These are phyloP conservation scores for Sarcophilus harrisii DNA, from an alignment of 2,797 vertebrate species.

Conservation along the genomic window DNA sequence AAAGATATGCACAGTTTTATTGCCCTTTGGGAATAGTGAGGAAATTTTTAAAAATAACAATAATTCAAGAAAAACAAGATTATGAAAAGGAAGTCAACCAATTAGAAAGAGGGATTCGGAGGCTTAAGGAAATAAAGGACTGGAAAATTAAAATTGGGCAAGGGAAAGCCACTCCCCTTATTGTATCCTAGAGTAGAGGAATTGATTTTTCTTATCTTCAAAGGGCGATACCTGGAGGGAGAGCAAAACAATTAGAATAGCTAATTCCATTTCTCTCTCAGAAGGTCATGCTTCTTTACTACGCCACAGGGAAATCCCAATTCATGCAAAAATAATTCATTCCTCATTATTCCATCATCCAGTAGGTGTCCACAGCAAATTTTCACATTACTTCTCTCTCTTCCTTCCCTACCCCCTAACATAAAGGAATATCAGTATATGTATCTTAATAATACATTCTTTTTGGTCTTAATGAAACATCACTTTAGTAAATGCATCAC, in stretches of 20 bases:
- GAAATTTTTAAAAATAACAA: too few relatives aligned
- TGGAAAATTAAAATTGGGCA: too few relatives aligned
- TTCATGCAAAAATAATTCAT: conserved; percentile 59
- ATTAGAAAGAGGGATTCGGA: too few relatives aligned
- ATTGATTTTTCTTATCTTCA: conserved; percentile 7
- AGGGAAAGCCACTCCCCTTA: not conserved
- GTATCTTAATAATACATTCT: conserved; percentile 32
- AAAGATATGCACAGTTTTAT: too few relatives aligned
- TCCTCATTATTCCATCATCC: conserved; percentile 50
- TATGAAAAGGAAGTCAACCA: too few relatives aligned
- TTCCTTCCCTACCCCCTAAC: not conserved
- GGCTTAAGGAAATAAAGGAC: too few relatives aligned
- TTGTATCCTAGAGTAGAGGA: not conserved
- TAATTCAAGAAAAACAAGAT: too few relatives aligned
- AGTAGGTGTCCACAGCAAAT: conserved; percentile 9
- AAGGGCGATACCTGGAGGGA: conserved; percentile 13
- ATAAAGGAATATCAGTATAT: conserved; percentile 15
- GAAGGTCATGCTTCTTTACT: conserved; percentile 53
- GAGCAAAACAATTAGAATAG: conserved; percentile 47
- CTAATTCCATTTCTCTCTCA: conserved; percentile 23
- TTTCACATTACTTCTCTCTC: not conserved
- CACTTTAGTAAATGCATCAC: conserved; percentile 4
- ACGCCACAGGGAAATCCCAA: conserved; percentile 56
- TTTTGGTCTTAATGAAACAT: conserved; percentile 40
- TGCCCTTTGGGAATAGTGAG: too few relatives aligned